phyloP scores from a whole-genome alignment of 2,888 invertebrate species.

The Disparrhopalites patrizii region DNA sequence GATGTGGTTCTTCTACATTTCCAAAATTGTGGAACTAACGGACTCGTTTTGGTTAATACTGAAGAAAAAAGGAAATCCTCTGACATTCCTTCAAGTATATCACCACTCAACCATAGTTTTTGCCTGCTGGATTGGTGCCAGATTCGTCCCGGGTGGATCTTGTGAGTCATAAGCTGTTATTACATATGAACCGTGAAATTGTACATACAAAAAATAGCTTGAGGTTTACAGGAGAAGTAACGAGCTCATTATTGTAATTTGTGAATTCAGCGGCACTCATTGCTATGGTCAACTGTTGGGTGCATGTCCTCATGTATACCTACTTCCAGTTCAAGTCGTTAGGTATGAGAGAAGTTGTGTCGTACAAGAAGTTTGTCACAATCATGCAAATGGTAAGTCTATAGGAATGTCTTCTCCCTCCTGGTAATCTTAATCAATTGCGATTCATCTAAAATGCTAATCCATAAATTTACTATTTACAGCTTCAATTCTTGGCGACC shows the following conservation, averaged over 20 bases:
- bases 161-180: constrained; percentile 31
- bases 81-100: constrained; percentile 48
- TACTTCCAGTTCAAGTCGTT: constrained; percentile 45
- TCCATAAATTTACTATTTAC: constrained; percentile 4
- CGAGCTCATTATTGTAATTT: no score
- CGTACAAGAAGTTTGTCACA: constrained; percentile 46
- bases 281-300: constrained; percentile 47
- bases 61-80: constrained; percentile 40
- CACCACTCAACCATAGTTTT: constrained; percentile 47
- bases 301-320: constrained; percentile 48
- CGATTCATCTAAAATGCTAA: neutral
- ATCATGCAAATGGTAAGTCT: constrained; percentile 47
- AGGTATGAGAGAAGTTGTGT: constrained; percentile 35
- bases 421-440: no score
- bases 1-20: constrained; percentile 45
- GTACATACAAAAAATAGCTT: no score
- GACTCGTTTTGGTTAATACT: constrained; percentile 47
- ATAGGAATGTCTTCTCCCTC: no score
- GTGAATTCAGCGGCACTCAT: constrained; percentile 46
- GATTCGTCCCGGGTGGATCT: constrained; percentile 47
- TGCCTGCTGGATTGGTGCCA: constrained; percentile 47
- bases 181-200: no score
- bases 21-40: constrained; percentile 45
- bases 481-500: constrained; percentile 47
- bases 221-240: no score